Evolutionary conservation across 2,113 vertebrate species (phyloP).

Genomic region (Phaethon lepturus): DNA sequence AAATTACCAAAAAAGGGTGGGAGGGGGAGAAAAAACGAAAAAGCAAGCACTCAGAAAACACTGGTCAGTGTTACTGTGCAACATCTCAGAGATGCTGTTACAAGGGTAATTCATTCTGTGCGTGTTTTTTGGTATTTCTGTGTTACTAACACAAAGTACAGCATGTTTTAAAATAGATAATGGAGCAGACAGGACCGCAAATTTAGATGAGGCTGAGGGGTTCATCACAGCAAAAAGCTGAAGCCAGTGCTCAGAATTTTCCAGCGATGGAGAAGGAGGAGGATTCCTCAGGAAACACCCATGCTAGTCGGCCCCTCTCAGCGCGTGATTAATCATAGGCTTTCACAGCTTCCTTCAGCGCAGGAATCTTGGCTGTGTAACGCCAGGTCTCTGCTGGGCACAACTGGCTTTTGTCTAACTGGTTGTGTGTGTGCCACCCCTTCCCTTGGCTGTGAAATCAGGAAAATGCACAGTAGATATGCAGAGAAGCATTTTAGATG

Average conservation of each 20-base stretch:
- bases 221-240: not conserved
- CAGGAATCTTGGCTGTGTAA: not conserved
- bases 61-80: not conserved
- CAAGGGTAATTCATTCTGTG: fast-evolving
- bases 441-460: not conserved
- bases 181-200: not conserved
- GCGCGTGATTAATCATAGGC: fast-evolving
- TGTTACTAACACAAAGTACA: not conserved
- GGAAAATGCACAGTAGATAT: not conserved
- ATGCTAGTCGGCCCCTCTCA: not conserved
- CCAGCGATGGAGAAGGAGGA: not conserved
- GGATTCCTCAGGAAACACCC: not conserved
- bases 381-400: no score
- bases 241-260: not conserved
- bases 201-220: not conserved
- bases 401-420: not conserved
- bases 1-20: not conserved
- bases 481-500: not conserved
- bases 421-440: not conserved
- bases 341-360: not conserved
- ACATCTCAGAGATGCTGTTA: not conserved
- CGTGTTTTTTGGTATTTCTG: not conserved
- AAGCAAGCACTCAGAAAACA: not conserved
- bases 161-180: not conserved
- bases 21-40: fast-evolving